phyloP scores from a whole-genome alignment of 2,113 vertebrate genomes.

The Zonotrichia leucophrys region DNA sequence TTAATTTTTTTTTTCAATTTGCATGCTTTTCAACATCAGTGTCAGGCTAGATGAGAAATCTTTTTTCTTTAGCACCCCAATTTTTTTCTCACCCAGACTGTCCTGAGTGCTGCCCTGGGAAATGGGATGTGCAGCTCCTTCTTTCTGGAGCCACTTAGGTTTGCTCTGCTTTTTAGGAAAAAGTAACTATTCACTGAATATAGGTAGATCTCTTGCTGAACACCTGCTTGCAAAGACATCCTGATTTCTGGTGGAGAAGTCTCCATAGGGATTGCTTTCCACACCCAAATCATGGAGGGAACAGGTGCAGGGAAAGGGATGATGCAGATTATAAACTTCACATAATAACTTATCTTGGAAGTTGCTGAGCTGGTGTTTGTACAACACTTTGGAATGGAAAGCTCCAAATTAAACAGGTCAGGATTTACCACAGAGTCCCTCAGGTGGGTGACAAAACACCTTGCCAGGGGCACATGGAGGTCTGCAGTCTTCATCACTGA shows the following conservation, averaged over 20 bases:
- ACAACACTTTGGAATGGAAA: neutral
- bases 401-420: neutral
- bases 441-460: neutral
- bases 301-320: accelerated
- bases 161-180: neutral
- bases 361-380: neutral
- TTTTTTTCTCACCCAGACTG: neutral
- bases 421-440: neutral
- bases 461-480: neutral
- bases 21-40: neutral
- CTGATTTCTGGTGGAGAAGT: neutral
- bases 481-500: neutral
- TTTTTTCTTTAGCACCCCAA: neutral
- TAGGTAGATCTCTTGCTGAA: neutral
- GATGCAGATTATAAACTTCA: neutral
- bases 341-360: neutral
- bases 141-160: neutral
- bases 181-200: neutral
- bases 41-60: neutral
- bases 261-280: neutral
- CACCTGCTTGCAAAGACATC: neutral
- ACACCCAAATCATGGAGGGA: neutral
- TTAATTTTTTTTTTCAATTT: neutral
- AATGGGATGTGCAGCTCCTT: neutral
- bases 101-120: neutral